Evolutionary conservation across 2,888 invertebrate genomes (phyloP), one percentile per base, ranked within the genome.

Genomic region (Trichogramma evanescens): DNA sequence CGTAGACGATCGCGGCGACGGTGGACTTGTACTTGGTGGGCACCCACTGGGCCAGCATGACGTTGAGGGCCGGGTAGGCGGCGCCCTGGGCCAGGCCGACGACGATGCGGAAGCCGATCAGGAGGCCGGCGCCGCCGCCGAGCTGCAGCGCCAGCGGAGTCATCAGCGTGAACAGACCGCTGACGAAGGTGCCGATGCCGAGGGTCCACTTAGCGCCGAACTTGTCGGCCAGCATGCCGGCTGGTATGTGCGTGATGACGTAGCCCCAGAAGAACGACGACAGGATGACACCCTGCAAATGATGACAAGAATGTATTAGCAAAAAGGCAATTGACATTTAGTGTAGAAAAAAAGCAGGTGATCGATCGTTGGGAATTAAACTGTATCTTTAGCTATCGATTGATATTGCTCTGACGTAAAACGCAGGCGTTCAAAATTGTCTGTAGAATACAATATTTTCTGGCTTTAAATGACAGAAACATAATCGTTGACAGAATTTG

Each of bases 201-300:
- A 93, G 81, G 0, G 91, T 85, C 78, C 91, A 89, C 75, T 93
- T 93, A 9, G 92, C 93, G 39, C 94, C 93, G 65, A 89, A 90
- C 67, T 84, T 84, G 69, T 91, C 91, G 0, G 93, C 89, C 48
- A 93, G 72, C 54, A 89, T 80, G 59, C 91, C 93, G 50, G 92
- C 93, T 1, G 93, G 93, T 40, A 93, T 75, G 71, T 92, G 92
- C 0, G 91, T 91, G 0, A 89, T 63, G 1, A 92, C 86, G 77
- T 93, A 93, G 1, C 92, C 92, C 81, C 89, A 91, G 79, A 90
- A 93, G 77, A 93, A 93, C 0, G 90, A 85, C 53, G 89, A 88
- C 2, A 93, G 80, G 48, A 92, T 89, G 44, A 89, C 77, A 0
- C 92, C 91, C 79, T 89, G 88, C 85, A 52, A 49, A 26, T 2